Percentiles rank a stretch among this genome's conserved stretches.
These are phyloP conservation scores for Dipodomys spectabilis DNA, from an alignment of 2,113 vertebrate genomes.

Conservation along the genomic window DNA sequence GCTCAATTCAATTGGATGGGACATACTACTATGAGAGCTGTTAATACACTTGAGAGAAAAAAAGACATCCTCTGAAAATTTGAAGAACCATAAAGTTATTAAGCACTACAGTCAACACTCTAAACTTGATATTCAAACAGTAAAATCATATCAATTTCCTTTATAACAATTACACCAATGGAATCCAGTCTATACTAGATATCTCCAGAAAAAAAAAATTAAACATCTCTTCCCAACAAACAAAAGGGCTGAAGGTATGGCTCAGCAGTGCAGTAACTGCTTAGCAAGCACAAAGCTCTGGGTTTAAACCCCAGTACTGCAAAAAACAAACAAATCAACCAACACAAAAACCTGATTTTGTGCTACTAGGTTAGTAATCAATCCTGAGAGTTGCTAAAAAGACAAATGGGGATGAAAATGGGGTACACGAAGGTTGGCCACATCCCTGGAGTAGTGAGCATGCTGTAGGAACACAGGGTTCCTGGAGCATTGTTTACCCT, in stretches of 20 bases:
- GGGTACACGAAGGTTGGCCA: not conserved
- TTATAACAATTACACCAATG: not conserved
- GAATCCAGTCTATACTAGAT: not conserved
- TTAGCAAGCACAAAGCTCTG: not conserved
- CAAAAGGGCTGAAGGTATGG: not conserved
- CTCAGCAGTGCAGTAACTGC: not conserved
- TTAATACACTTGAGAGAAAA: conserved; percentile 7
- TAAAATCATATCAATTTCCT: not conserved
- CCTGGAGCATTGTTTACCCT: not conserved
- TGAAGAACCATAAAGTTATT: not conserved
- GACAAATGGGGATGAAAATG: not conserved
- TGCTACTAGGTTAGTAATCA: not conserved
- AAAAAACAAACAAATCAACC: too few relatives aligned
- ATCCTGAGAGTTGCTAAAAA: conserved; percentile 11
- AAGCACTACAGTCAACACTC: not conserved
- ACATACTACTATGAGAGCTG: not conserved
- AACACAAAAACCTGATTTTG: not conserved
- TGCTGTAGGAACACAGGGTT: not conserved
- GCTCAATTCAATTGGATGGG: not conserved
- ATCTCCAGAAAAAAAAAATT: not conserved
- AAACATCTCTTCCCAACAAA: not conserved
- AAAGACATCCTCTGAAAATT: not conserved
- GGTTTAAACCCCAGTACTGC: too few relatives aligned
- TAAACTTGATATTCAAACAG: not conserved
- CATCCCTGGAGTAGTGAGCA: not conserved